Base-by-base conservation (phyloP, 2,113 vertebrate genomes). In the Stegastes partitus region DNA sequence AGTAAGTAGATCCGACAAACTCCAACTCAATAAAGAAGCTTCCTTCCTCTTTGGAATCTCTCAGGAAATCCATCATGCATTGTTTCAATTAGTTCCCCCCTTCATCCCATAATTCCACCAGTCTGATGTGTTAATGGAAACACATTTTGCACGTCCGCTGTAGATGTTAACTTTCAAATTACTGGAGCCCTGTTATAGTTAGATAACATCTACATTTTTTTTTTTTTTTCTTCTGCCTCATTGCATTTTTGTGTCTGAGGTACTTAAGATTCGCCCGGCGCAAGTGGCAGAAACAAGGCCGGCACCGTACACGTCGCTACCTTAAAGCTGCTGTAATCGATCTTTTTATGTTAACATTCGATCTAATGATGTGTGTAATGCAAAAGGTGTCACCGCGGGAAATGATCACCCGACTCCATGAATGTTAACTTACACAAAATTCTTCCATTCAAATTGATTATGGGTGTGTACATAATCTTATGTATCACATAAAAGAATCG, bases 71-170 rank as follows among this genome's bases (percentile, higher is more conserved):
- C 63, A 87, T 87, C 83, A 81, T 67, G 75, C 68, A 66, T 83
- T 81, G 49, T 88, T 81, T 80, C 59, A 84, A 87, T 89, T 89
- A 80, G 84, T 80, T 82, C 63, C 69, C 72, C 55, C 70, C 3
- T 85, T 88, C 72, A 84, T 50, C 57, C 53, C 34, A 42, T 62
- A 74, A 79, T 66, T 77, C 50, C 31, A 44, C 31, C 25, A 53
- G 69, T 71, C 54, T 80, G 74, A 83, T 62, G 56, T 82, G 37
- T 83, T 86, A 84, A 91, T 86, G 78, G 70, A 80, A 82, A 55
- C 70, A 80, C 37, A 34, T 34, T 72, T 77, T 45, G 37, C 55
- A 55, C 25, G 25, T 23, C 26, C 15, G 68, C 19, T 57, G 67
- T 59, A 75, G 58, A 86, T 58, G 23, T 73, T 83, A 62, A 78